Base-by-base conservation (phyloP, 2,113 vertebrate species). In the Upupa epops region DNA sequence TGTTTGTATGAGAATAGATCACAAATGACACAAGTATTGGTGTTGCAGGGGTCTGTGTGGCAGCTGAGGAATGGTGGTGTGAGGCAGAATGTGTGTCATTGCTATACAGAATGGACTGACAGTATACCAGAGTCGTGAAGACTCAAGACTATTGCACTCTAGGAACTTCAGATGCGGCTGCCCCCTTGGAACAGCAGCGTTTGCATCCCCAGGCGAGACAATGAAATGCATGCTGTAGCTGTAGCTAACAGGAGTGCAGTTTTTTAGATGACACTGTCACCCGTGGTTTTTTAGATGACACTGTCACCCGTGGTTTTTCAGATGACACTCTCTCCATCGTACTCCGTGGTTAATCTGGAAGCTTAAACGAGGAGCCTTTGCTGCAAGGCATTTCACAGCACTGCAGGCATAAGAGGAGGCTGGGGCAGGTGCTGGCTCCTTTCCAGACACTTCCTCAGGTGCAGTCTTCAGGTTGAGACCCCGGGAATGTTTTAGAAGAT, bases 351-450 rank as follows among this genome's bases (percentile, higher is more conserved):
- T 64, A 64, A 16, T 56, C 28, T 55, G 22, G 68, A 85, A 37
- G 26, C 31, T 48, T 64, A 60, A 71, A 80, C 32, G 22, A 55
- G 24, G 22, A 26, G 74, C 78, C 9, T 65, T 69, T 17, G 49
- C 42, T 70, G 55, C 81, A 54, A 81, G 21, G 40, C 52, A 40
- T 40, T 40, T 36, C 10, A 2, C 54, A 18, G 22, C 60, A 40
- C 17, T 0, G 0, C 56, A 40, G 59, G 16, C 58, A 31, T 55
- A 13, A 63, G 26, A 48, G 80, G 63, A 34, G 20, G 29, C 54
- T 52, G 49, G 65, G 80, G 40, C 54, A 59, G n/a, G 18, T 55
- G 48, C 64, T 76, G 59, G 13, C 81, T 69, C 8, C 1, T 60
- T 64, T 60, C 63, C 59, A 73, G 76, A 25, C n/a, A 36, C 37